phyloP scores from a whole-genome alignment of 1,140 invertebrate genomes.

The Aphaenogaster ashmeadi region DNA sequence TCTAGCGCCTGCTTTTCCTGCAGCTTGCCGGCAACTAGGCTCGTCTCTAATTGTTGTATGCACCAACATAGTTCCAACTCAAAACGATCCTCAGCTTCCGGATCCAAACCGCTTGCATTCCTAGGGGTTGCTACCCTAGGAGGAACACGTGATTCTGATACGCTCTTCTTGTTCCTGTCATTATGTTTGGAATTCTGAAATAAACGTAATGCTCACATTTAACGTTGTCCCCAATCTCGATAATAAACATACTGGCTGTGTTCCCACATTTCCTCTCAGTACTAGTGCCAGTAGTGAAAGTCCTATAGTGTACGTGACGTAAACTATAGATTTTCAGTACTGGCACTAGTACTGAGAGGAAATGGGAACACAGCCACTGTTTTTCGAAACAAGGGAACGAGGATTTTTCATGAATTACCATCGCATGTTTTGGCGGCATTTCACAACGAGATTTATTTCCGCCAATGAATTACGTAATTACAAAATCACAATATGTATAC shows the following conservation, averaged over 20 bases:
- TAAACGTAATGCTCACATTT: neutral
- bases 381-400: neutral
- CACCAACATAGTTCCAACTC: slow-evolving; percentile 93
- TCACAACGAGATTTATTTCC: slow-evolving; percentile 1
- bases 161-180: neutral
- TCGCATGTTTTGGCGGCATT: slow-evolving; percentile 63
- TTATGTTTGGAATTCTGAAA: slow-evolving; percentile 55
- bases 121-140: neutral
- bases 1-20: slow-evolving; percentile 89
- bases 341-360: too few relatives aligned
- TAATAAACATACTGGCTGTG: neutral
- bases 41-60: slow-evolving; percentile 90
- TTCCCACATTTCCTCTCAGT: too few relatives aligned
- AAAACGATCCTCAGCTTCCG: slow-evolving; percentile 90
- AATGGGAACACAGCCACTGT: too few relatives aligned
- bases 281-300: too few relatives aligned
- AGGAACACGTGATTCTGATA: neutral
- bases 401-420: slow-evolving; percentile 21
- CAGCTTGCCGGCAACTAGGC: slow-evolving; percentile 88
- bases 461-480: neutral
- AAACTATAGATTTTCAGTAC: too few relatives aligned
- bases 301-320: too few relatives aligned
- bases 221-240: neutral
- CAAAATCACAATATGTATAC: slow-evolving; percentile 4
- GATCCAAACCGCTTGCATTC: slow-evolving; percentile 78